phyloP scores from a whole-genome alignment of 2,888 invertebrate species.

The Phlogophora meticulosa region DNA sequence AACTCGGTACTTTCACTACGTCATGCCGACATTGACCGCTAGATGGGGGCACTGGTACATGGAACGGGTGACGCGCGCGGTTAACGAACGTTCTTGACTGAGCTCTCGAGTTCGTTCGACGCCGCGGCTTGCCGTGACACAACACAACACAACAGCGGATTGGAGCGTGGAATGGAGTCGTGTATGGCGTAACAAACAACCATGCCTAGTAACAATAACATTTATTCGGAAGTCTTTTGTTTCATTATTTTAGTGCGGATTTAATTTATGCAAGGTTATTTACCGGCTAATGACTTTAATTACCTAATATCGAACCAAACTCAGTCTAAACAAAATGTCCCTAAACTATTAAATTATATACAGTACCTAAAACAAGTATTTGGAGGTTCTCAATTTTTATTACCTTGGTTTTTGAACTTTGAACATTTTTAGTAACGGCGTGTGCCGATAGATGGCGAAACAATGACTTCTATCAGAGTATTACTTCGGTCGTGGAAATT shows the following conservation, averaged over 20 bases:
- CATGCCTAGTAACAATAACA: constrained; percentile 52
- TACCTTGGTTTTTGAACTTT: not conserved
- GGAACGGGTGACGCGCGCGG: constrained; percentile 83
- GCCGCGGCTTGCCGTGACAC: constrained; percentile 75
- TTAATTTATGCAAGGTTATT: constrained; percentile 1
- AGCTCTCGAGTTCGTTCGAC: constrained; percentile 86
- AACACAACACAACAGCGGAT: constrained; percentile 69
- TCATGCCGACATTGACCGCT: constrained; percentile 90
- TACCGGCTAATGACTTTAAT: not conserved
- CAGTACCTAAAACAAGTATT: not conserved
- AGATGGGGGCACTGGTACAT: constrained; percentile 87
- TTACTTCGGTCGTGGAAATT: not conserved
- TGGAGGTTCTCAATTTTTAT: not conserved
- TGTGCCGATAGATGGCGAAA: constrained; percentile 54
- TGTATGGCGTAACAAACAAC: constrained; percentile 64
- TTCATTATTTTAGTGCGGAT: constrained; percentile 6
- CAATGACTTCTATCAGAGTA: not conserved
- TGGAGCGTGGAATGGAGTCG: constrained; percentile 70
- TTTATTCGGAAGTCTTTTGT: constrained; percentile 28
- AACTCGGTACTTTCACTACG: constrained; percentile 76
- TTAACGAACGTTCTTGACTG: constrained; percentile 91
- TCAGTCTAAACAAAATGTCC: not conserved
- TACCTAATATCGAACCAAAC: not conserved
- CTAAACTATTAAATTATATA: not conserved
- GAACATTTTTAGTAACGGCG: constrained; percentile 15